Conservation (phyloP, 2,888 invertebrate species). For the Drosophila paranaensis region DNA sequence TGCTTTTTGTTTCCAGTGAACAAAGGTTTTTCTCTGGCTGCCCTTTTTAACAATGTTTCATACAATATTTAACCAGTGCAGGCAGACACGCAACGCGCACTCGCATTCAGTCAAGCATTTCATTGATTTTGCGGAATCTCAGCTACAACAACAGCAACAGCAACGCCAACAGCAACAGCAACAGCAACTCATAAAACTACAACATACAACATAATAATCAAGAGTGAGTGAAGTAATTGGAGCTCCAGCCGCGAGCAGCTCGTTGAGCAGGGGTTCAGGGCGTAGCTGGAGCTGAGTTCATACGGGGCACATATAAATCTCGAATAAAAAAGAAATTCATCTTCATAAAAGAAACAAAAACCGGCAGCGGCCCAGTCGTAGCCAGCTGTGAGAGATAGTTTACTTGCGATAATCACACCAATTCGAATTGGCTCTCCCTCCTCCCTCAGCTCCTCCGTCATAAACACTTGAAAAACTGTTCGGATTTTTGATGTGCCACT, state of each 20-base stretch:
- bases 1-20: background rate
- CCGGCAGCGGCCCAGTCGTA: constrained; percentile 39
- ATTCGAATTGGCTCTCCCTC: constrained; percentile 36
- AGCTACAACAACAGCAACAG: constrained; percentile 10
- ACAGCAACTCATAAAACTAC: constrained; percentile 40
- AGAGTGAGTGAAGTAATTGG: constrained; percentile 70
- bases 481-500: constrained; percentile 75
- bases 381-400: constrained; percentile 71
- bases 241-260: constrained; percentile 57
- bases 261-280: constrained; percentile 6
- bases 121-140: constrained; percentile 60
- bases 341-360: constrained; percentile 69
- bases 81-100: constrained; percentile 4
- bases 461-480: constrained; percentile 79
- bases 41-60: constrained; percentile 3
- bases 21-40: constrained; percentile 4
- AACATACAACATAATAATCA: constrained; percentile 56
- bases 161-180: background rate
- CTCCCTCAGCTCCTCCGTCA: constrained; percentile 25
- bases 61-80: background rate
- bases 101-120: constrained; percentile 32
- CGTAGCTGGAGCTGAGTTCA: background rate
- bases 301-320: constrained; percentile 48
- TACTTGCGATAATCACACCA: constrained; percentile 74
- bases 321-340: constrained; percentile 78